Evolutionary conservation across 2,888 invertebrate genomes (phyloP).

Genomic region (Calameuta filiformis): DNA sequence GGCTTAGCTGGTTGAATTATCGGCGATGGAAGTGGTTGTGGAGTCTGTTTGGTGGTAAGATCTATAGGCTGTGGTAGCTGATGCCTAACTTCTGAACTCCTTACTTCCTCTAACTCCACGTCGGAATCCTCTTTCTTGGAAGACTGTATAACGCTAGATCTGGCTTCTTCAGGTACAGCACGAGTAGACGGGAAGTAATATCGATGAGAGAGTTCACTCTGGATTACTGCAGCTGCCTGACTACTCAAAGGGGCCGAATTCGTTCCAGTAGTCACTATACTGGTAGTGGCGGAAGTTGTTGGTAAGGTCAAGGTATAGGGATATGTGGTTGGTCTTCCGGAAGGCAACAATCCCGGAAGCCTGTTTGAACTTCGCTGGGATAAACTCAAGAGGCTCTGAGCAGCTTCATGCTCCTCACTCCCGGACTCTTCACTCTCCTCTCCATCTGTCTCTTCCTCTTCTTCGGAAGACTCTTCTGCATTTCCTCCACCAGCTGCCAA

Average conservation of each 20-base stretch:
- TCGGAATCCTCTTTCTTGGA: slow-evolving; percentile 44
- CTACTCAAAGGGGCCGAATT: slow-evolving; percentile 26
- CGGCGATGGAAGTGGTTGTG: slow-evolving; percentile 32
- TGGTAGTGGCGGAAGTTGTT: slow-evolving; percentile 38
- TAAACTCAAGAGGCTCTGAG: slow-evolving; percentile 82
- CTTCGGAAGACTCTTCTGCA: slow-evolving; percentile 67
- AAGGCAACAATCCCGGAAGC: slow-evolving; percentile 71
- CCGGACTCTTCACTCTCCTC: slow-evolving; percentile 60
- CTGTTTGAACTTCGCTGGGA: slow-evolving; percentile 69
- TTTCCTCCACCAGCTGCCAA: slow-evolving; percentile 71
- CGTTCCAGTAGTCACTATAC: slow-evolving; percentile 25
- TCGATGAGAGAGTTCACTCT: slow-evolving; percentile 54
- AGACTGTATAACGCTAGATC: slow-evolving; percentile 43
- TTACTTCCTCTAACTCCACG: slow-evolving; percentile 38
- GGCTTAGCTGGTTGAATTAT: slow-evolving; percentile 45
- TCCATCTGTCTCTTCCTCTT: slow-evolving; percentile 53
- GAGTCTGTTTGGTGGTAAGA: slow-evolving; percentile 60
- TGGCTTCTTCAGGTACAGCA: slow-evolving; percentile 35
- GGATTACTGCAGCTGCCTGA: slow-evolving; percentile 46
- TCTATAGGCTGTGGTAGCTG: slow-evolving; percentile 63
- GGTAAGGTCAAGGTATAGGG: slow-evolving; percentile 68
- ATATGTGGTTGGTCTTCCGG: slow-evolving; percentile 75
- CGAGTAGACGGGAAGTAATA: slow-evolving; percentile 63
- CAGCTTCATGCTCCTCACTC: slow-evolving; percentile 82
- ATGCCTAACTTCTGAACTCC: slow-evolving; percentile 31